These are phyloP conservation scores for Apamea monoglypha DNA, from an alignment of 2,888 invertebrate genomes.

Conservation along the genomic window DNA sequence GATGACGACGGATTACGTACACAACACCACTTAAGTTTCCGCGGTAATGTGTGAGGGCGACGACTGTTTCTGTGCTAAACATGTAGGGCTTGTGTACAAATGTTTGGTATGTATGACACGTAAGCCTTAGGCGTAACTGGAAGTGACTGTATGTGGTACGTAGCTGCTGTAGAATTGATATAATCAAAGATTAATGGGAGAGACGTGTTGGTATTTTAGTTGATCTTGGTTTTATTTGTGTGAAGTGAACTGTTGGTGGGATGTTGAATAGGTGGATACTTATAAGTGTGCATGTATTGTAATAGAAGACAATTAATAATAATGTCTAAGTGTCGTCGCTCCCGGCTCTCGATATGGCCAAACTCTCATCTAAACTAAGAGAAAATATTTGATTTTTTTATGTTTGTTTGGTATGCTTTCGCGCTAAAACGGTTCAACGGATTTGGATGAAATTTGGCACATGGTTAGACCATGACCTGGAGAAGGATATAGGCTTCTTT, in stretches of 20 bases:
- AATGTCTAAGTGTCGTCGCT: not conserved
- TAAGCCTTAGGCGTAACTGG: slow-evolving; percentile 40
- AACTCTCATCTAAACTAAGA: not conserved
- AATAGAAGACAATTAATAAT: not conserved
- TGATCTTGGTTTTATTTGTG: slow-evolving; percentile 6
- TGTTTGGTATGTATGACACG: slow-evolving; percentile 46
- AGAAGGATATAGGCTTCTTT: not conserved
- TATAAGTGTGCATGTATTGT: not conserved
- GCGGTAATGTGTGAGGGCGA: slow-evolving; percentile 53
- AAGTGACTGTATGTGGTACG: slow-evolving; percentile 40
- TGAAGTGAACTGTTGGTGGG: not conserved
- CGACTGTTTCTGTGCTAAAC: slow-evolving; percentile 45
- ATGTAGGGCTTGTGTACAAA: slow-evolving; percentile 42
- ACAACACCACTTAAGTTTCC: slow-evolving; percentile 62
- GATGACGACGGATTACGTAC: slow-evolving; percentile 69
- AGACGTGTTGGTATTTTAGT: slow-evolving; percentile 24
- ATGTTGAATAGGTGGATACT: not conserved
- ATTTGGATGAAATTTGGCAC: not conserved
- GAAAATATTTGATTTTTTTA: too few species aligned
- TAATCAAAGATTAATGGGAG: slow-evolving; percentile 37
- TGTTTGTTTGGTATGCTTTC: not conserved
- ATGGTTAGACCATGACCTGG: too few species aligned
- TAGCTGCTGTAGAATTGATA: slow-evolving; percentile 38
- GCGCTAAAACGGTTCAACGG: not conserved
- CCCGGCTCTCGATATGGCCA: not conserved